These are phyloP conservation scores for Nematopogon swammerdamellus DNA, from an alignment of 2,888 invertebrate genomes.

Conservation along the genomic window DNA sequence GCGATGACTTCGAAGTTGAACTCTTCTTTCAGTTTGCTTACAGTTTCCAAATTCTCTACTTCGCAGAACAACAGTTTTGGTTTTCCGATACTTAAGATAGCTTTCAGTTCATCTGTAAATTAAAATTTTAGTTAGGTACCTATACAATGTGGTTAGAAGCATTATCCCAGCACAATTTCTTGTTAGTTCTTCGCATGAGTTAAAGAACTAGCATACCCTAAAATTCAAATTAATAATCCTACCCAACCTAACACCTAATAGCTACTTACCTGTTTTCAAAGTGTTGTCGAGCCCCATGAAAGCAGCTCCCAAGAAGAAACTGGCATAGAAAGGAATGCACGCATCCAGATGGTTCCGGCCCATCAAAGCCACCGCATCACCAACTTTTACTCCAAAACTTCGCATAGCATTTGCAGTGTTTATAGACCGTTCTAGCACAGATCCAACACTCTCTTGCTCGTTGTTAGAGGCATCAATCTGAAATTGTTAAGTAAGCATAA, in stretches of 20 bases:
- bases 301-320: slow-evolving; percentile 8
- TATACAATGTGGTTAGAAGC: no score
- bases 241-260: no score
- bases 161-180: no score
- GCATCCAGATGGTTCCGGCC: slow-evolving; percentile 11
- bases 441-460: slow-evolving; percentile 7
- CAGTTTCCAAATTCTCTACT: not conserved
- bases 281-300: slow-evolving; percentile 5
- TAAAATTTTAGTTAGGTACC: no score
- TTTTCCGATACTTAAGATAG: slow-evolving; percentile 1
- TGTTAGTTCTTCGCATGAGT: no score
- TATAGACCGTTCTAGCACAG: slow-evolving; percentile 6
- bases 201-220: no score
- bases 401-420: slow-evolving; percentile 6
- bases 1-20: slow-evolving; percentile 3
- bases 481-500: no score
- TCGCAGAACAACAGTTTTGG: slow-evolving; percentile 7
- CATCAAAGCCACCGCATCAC: slow-evolving; percentile 9
- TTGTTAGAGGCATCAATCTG: slow-evolving; percentile 7
- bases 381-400: slow-evolving; percentile 4
- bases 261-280: slow-evolving; percentile 6
- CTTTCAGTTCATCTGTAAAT: slow-evolving; percentile 4
- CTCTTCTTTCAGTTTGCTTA: slow-evolving; percentile 1
- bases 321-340: slow-evolving; percentile 8
- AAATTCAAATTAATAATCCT: no score